Percentiles rank a stretch among this genome's conserved stretches.
Evolutionary conservation across 1,140 invertebrate species (phyloP).

Genomic region (Macrotrachela quadricornifera): DNA sequence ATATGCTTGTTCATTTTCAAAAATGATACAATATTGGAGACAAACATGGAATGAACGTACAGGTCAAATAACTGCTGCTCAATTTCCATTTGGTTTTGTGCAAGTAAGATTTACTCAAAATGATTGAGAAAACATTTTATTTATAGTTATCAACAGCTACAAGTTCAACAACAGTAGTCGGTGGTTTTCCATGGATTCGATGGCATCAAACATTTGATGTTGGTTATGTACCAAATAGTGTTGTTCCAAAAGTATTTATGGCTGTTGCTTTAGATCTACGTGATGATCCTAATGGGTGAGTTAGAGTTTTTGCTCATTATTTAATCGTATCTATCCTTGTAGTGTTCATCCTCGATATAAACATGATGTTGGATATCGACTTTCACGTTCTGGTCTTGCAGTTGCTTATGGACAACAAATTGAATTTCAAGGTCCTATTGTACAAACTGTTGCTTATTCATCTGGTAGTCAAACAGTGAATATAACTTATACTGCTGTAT

Average conservation of each 20-base stretch:
- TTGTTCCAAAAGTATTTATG: slow-evolving; percentile 19
- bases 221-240: slow-evolving; percentile 19
- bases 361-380: neutral
- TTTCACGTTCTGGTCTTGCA: neutral
- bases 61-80: slow-evolving; percentile 10
- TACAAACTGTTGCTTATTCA: too few species aligned
- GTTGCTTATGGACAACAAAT: too few species aligned
- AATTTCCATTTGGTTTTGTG: slow-evolving; percentile 25
- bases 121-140: too few species aligned
- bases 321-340: too few species aligned
- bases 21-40: slow-evolving; percentile 22
- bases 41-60: slow-evolving; percentile 12
- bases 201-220: slow-evolving; percentile 20
- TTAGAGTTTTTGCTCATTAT: too few species aligned
- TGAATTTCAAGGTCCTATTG: too few species aligned
- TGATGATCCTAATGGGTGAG: slow-evolving; percentile 8
- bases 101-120: slow-evolving; percentile 12
- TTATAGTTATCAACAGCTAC: too few species aligned
- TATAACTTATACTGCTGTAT: too few species aligned
- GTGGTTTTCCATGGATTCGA: slow-evolving; percentile 13
- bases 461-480: too few species aligned
- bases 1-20: slow-evolving; percentile 19
- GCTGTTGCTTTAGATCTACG: slow-evolving; percentile 20
- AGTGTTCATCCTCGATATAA: neutral
- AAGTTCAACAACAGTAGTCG: neutral